Evolutionary conservation across 2,888 invertebrate genomes (phyloP).

Genomic region (Meteorus colon): DNA sequence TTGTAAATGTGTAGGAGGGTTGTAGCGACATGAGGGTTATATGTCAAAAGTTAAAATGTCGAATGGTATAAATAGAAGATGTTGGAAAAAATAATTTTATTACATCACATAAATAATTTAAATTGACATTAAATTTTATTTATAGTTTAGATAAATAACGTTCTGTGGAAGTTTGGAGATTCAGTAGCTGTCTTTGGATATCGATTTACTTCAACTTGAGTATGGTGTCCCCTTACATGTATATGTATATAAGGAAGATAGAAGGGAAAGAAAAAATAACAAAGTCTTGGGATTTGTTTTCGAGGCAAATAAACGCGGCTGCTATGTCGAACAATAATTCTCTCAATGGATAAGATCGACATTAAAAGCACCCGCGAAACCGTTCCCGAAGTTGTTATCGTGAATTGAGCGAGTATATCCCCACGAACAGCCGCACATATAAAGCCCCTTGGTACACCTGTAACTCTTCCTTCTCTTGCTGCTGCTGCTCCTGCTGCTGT

Average conservation of each 20-base stretch:
- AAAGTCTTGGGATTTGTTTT: conserved; percentile 51
- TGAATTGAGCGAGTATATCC: conserved; percentile 60
- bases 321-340: conserved; percentile 60
- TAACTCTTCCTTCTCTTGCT: conserved; percentile 59
- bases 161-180: conserved; percentile 18
- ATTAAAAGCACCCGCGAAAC: conserved; percentile 62
- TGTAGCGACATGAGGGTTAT: background rate
- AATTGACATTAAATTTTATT: background rate
- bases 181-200: conserved; percentile 39
- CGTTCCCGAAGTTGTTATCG: conserved; percentile 62
- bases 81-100: background rate
- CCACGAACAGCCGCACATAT: conserved; percentile 29
- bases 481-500: conserved; percentile 3
- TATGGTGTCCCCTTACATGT: conserved; percentile 40
- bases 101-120: background rate
- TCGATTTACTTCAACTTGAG: conserved; percentile 36
- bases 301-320: conserved; percentile 54
- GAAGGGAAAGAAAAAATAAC: conserved; percentile 16
- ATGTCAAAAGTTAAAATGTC: background rate
- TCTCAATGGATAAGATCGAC: conserved; percentile 63
- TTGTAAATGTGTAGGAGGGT: too few relatives aligned
- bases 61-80: background rate
- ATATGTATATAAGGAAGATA: background rate
- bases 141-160: background rate
- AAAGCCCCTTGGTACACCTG: conserved; percentile 61